These are phyloP conservation scores for Octomys mimax DNA, from an alignment of 2,797 vertebrate genomes.

Conservation along the genomic window DNA sequence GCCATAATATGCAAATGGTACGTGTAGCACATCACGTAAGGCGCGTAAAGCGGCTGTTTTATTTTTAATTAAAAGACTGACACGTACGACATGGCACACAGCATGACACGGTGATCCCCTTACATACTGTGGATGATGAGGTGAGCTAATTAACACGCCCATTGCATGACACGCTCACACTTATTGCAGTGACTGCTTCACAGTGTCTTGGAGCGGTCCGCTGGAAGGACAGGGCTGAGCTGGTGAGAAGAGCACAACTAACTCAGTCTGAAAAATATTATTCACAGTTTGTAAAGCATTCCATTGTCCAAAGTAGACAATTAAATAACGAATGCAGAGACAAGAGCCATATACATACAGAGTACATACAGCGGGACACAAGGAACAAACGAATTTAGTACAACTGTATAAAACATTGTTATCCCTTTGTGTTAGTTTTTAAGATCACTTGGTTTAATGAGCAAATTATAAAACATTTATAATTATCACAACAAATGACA, in stretches of 20 bases:
- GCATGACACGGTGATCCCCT: not conserved
- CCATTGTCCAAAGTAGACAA: not conserved
- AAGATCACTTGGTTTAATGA: conserved; percentile 27
- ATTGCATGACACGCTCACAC: not conserved
- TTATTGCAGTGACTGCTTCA: conserved; percentile 1
- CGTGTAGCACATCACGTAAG: not conserved
- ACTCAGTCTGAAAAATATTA: not conserved
- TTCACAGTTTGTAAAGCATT: not conserved
- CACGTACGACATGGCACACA: not conserved
- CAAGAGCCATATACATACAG: not conserved
- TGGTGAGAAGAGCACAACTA: not conserved
- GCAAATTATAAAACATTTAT: conserved; percentile 26
- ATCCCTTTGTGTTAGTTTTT: conserved; percentile 5
- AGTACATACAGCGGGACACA: not conserved
- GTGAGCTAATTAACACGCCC: not conserved
- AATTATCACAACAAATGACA: not conserved
- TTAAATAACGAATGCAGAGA: not conserved
- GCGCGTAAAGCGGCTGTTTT: not conserved
- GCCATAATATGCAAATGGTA: not conserved
- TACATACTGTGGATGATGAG: not conserved
- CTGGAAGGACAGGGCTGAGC: not conserved
- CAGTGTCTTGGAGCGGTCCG: not conserved
- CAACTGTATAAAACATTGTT: not conserved
- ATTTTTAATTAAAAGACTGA: not conserved
- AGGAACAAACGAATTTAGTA: not conserved